Percentiles rank a stretch among this genome's conserved stretches.
phyloP scores from a whole-genome alignment of 2,888 invertebrate species.

The Apeira syringaria region DNA sequence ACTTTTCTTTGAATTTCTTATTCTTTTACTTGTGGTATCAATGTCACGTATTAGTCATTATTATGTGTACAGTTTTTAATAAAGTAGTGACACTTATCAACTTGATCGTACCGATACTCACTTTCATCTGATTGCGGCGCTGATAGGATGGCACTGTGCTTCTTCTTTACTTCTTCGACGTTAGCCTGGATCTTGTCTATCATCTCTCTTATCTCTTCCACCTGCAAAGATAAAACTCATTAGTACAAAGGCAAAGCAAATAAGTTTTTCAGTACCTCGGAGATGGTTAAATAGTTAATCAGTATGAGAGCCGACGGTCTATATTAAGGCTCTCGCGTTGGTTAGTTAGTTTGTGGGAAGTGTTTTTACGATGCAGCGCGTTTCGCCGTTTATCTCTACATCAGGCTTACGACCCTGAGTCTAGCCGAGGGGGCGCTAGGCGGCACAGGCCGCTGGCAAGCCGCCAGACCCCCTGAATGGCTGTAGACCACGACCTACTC shows the following conservation, averaged over 20 bases:
- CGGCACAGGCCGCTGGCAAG: constrained; percentile 39
- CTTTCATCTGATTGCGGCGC: constrained; percentile 99
- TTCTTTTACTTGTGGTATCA: no score
- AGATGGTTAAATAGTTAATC: constrained; percentile 21
- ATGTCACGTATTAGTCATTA: no score
- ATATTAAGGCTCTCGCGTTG: constrained; percentile 38
- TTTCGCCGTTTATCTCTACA: constrained; percentile 8
- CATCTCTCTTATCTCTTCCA: constrained; percentile 99
- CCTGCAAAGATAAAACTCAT: constrained; percentile 80
- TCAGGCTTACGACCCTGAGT: constrained; percentile 44
- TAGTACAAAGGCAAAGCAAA: constrained; percentile 8
- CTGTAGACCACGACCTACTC: constrained; percentile 34
- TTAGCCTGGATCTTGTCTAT: constrained; percentile 99
- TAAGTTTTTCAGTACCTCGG: constrained; percentile 10
- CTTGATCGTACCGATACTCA: constrained; percentile 80
- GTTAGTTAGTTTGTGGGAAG: constrained; percentile 41
- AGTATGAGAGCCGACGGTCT: constrained; percentile 15
- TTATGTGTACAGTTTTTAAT: no score
- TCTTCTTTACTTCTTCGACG: constrained; percentile 99
- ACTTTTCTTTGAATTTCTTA: no score
- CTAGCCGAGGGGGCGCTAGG: constrained; percentile 39
- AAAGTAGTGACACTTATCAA: no score
- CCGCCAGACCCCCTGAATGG: constrained; percentile 39
- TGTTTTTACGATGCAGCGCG: constrained; percentile 37
- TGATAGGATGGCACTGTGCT: constrained; percentile 99